These are phyloP conservation scores for Meteorus sp. DNA, from an alignment of 1,140 invertebrate species.

Conservation along the genomic window DNA sequence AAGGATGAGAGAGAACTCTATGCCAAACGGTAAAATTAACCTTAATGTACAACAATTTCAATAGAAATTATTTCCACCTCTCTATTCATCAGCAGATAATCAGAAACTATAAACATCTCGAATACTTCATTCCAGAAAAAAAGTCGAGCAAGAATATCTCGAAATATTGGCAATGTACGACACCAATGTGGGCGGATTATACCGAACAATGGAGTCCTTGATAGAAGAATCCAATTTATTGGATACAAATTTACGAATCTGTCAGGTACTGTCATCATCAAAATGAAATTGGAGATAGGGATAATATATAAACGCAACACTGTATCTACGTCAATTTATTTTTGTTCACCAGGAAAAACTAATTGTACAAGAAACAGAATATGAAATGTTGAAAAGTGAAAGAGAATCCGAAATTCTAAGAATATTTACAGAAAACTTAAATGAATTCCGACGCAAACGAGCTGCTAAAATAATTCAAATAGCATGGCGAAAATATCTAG, in stretches of 20 bases:
- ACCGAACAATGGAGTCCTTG: conserved; percentile 33
- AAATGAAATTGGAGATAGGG: too few species aligned
- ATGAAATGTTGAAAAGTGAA: conserved; percentile 38
- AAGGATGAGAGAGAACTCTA: conserved; percentile 20
- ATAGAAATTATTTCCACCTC: too few species aligned
- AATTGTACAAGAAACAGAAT: conserved; percentile 33
- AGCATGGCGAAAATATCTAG: conserved; percentile 42
- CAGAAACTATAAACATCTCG: conserved; percentile 8
- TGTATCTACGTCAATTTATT: background rate
- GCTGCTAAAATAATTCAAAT: conserved; percentile 48
- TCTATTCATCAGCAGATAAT: too few species aligned
- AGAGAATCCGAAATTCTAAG: conserved; percentile 33
- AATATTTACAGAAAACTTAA: conserved; percentile 36
- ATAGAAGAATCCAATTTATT: conserved; percentile 25
- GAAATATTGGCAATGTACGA: conserved; percentile 33
- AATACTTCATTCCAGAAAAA: conserved; percentile 28
- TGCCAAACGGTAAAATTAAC: conserved; percentile 10
- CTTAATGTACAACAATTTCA: too few species aligned
- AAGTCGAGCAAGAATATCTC: conserved; percentile 29
- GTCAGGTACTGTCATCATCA: conserved; percentile 32
- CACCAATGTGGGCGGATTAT: conserved; percentile 30
- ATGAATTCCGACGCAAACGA: conserved; percentile 40
- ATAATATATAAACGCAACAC: too few species aligned
- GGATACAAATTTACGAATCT: conserved; percentile 17
- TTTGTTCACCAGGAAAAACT: conserved; percentile 36